These are phyloP conservation scores for Nematolebias whitei DNA, from an alignment of 2,113 vertebrate genomes.

Conservation along the genomic window DNA sequence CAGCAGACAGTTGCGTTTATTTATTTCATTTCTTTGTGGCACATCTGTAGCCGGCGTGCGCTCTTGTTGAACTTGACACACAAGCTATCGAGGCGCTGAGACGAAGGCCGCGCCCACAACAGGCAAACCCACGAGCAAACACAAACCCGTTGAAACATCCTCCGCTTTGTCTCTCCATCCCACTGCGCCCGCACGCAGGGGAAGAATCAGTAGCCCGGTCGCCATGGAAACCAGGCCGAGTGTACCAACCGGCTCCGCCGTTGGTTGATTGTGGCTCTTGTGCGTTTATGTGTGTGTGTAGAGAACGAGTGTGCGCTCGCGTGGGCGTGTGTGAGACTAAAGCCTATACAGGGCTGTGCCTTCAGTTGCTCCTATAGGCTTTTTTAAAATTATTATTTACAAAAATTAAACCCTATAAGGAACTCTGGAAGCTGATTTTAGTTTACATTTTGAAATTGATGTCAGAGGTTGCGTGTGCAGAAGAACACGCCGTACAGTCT, in stretches of 20 bases:
- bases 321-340: conserved; percentile 78
- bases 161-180: conserved; percentile 69
- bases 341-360: conserved; percentile 70
- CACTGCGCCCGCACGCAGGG: conserved; percentile 66
- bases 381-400: too few species aligned
- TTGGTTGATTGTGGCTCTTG: conserved; percentile 66
- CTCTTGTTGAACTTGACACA: conserved; percentile 50
- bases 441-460: background rate
- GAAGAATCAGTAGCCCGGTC: conserved; percentile 78
- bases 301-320: conserved; percentile 45
- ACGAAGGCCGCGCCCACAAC: conserved; percentile 17
- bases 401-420: conserved; percentile 29
- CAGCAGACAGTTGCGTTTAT: conserved; percentile 18
- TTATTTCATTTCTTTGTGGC: background rate
- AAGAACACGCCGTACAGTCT: background rate
- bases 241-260: conserved; percentile 73
- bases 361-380: conserved; percentile 47
- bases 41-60: conserved; percentile 32
- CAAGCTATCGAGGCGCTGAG: conserved; percentile 31
- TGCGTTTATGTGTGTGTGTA: conserved; percentile 26
- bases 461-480: background rate
- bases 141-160: conserved; percentile 59
- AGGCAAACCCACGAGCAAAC: conserved; percentile 28
- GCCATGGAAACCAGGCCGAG: conserved; percentile 80
- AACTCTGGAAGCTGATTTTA: background rate